These are phyloP conservation scores for Rhynchopsitta pachyrhyncha DNA, from an alignment of 2,113 vertebrate species.

Conservation along the genomic window DNA sequence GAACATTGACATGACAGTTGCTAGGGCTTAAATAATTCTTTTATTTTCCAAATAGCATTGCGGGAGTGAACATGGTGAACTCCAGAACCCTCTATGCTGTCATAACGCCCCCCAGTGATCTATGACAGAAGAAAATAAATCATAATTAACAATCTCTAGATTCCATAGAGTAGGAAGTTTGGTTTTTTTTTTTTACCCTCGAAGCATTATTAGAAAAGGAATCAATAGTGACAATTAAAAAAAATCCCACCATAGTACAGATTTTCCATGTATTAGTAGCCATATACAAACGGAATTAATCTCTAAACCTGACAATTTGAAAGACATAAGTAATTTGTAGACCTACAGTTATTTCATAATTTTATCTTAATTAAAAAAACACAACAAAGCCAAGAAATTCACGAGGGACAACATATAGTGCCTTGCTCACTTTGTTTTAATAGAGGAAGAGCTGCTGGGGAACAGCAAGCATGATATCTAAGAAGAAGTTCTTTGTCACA, in stretches of 20 bases:
- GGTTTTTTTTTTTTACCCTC: neutral
- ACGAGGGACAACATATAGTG: neutral
- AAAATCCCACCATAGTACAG: neutral
- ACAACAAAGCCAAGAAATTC: neutral
- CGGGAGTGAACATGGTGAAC: neutral
- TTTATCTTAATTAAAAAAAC: neutral
- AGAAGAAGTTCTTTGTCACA: neutral
- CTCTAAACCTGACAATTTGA: neutral
- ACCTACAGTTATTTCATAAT: neutral
- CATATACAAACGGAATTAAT: neutral
- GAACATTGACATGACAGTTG: neutral
- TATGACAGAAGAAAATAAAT: neutral
- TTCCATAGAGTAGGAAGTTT: neutral
- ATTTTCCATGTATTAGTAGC: neutral
- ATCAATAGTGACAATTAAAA: neutral
- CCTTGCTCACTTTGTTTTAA: neutral
- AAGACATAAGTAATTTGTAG: neutral
- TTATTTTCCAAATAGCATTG: neutral
- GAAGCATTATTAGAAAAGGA: neutral
- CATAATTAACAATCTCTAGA: neutral
- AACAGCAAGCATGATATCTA: neutral
- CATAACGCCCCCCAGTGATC: neutral
- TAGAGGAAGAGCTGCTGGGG: neutral
- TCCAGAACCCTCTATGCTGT: neutral
- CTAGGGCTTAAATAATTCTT: neutral